Evolutionary conservation across 2,113 vertebrate species (phyloP).

Genomic region (Rhinopomastus cyanomelas): DNA sequence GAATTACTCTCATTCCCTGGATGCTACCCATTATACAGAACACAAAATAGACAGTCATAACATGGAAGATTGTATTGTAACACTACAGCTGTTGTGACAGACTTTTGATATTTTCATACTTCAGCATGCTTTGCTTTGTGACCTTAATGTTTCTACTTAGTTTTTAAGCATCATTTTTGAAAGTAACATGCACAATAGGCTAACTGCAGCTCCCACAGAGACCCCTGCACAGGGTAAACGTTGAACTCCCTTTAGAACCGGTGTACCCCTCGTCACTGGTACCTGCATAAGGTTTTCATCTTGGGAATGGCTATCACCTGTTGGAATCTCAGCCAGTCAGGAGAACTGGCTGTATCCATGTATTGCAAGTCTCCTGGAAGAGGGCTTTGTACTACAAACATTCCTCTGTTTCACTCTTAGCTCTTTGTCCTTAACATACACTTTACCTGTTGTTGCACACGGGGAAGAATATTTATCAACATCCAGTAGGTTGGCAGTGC

Average conservation of each 20-base stretch:
- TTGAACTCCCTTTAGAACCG: neutral
- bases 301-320: neutral
- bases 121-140: conserved; percentile 12
- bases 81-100: conserved; percentile 61
- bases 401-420: conserved; percentile 1
- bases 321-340: neutral
- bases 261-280: neutral
- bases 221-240: neutral
- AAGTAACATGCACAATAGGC: neutral
- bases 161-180: conserved; percentile 24
- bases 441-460: neutral
- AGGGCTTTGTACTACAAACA: neutral
- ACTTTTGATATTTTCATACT: conserved; percentile 48
- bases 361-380: neutral
- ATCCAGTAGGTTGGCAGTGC: conserved; percentile 6
- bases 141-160: conserved; percentile 35
- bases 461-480: conserved; percentile 32
- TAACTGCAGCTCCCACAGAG: neutral
- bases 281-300: neutral
- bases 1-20: conserved; percentile 55
- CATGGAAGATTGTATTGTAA: conserved; percentile 61
- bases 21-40: conserved; percentile 55
- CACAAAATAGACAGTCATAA: conserved; percentile 60
- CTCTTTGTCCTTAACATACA: neutral
- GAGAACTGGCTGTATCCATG: neutral